phyloP scores from a whole-genome alignment of 2,888 invertebrate species.

The Deilephila elpenor region DNA sequence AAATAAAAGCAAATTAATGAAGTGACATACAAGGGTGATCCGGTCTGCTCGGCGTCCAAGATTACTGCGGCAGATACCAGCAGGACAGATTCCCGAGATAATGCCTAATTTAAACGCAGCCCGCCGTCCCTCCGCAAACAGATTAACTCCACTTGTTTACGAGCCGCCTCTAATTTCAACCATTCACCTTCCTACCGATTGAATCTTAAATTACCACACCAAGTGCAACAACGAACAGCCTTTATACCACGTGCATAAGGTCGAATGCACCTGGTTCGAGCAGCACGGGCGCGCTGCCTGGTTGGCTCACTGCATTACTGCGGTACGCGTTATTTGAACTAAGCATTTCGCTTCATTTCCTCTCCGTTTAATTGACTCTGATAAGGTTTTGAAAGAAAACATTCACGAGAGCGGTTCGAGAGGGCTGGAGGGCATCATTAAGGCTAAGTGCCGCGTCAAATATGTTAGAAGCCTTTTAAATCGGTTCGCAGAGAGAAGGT shows the following conservation, averaged over 20 bases:
- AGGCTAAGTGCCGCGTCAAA: not conserved
- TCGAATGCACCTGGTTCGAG: not conserved
- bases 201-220: conserved; percentile 14
- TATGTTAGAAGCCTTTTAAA: not conserved
- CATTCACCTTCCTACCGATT: conserved; percentile 32
- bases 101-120: not conserved
- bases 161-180: conserved; percentile 45
- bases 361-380: conserved; percentile 11
- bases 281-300: not conserved
- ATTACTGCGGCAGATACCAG: not conserved
- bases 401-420: not conserved
- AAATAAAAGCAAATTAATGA: not conserved
- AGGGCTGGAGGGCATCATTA: not conserved
- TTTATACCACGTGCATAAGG: not conserved
- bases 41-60: not conserved
- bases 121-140: conserved; percentile 34
- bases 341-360: conserved; percentile 15
- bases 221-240: too few species aligned
- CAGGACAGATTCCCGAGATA: not conserved
- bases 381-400: conserved; percentile 14
- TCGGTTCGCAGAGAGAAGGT: not conserved
- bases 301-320: conserved; percentile 18
- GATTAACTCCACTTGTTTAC: conserved; percentile 43
- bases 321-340: conserved; percentile 24
- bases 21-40: not conserved